phyloP scores from a whole-genome alignment of 92 coral and sea anemone species.

The Chrysogorgia sp. region DNA sequence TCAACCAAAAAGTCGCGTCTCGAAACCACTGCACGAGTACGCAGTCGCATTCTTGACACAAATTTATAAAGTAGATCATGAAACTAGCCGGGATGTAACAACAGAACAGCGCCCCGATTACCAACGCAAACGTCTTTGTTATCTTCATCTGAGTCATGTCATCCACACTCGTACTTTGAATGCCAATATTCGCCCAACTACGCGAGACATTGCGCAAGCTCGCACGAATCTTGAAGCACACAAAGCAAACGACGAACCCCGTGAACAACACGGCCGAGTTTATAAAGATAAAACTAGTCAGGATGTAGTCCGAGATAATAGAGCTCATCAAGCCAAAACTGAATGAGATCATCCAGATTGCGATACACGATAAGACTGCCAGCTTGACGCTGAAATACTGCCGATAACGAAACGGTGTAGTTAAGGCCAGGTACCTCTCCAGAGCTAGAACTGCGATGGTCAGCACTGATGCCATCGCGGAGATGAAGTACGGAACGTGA shows the following conservation, averaged over 20 bases:
- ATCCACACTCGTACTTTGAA: slow-evolving; percentile 1
- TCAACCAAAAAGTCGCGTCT: slow-evolving; percentile 63
- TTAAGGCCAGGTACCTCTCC: slow-evolving; percentile 74
- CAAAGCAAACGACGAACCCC: slow-evolving; percentile 3
- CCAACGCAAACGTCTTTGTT: slow-evolving; percentile 69
- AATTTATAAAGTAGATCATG: slow-evolving; percentile 67
- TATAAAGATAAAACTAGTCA: slow-evolving; percentile 30
- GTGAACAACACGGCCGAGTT: slow-evolving; percentile 26
- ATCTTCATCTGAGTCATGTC: slow-evolving; percentile 41
- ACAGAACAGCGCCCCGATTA: slow-evolving; percentile 64
- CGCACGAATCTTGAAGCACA: neutral
- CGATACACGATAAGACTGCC: neutral
- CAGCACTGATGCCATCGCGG: slow-evolving; percentile 75
- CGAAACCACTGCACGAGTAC: slow-evolving; percentile 70
- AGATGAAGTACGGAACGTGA: slow-evolving; percentile 72
- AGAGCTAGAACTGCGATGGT: slow-evolving; percentile 76
- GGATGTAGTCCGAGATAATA: neutral
- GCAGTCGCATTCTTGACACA: slow-evolving; percentile 70
- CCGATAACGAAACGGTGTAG: slow-evolving; percentile 51
- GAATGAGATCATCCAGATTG: slow-evolving; percentile 7
- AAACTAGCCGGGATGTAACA: slow-evolving; percentile 73
- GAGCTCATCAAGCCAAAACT: slow-evolving; percentile 24
- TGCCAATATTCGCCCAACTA: neutral
- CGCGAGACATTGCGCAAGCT: neutral
- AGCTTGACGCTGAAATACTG: slow-evolving; percentile 15